Evolutionary conservation across 2,797 vertebrate species (phyloP).

Genomic region (Micrastur ruficollis): DNA sequence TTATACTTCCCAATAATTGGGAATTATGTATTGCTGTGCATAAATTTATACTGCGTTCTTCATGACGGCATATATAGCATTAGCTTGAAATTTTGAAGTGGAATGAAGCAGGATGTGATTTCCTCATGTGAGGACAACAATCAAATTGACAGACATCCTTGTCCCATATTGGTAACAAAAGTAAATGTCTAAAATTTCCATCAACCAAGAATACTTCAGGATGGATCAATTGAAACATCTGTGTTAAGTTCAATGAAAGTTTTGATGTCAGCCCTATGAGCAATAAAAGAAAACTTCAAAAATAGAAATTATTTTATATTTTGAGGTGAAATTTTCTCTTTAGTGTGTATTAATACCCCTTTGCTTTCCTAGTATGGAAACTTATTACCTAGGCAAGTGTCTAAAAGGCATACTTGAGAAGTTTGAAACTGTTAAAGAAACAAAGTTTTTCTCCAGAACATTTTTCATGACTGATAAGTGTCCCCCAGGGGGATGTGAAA

Average conservation of each 20-base stretch:
- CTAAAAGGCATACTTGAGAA: background rate
- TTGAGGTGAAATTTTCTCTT: background rate
- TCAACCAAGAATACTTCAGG: background rate
- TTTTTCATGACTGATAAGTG: background rate
- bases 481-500: background rate
- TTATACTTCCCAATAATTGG: background rate
- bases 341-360: background rate
- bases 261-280: background rate
- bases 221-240: background rate
- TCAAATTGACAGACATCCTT: background rate
- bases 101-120: background rate
- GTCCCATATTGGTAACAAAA: background rate
- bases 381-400: background rate
- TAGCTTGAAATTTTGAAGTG: background rate
- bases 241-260: background rate
- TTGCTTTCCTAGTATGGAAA: background rate
- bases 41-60: background rate
- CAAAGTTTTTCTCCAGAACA: background rate
- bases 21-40: background rate
- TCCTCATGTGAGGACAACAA: background rate
- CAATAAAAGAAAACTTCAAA: background rate
- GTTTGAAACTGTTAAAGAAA: background rate
- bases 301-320: background rate
- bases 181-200: background rate
- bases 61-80: background rate